Conservation (phyloP, 2,113 vertebrate species). For the Saguinus midas region DNA sequence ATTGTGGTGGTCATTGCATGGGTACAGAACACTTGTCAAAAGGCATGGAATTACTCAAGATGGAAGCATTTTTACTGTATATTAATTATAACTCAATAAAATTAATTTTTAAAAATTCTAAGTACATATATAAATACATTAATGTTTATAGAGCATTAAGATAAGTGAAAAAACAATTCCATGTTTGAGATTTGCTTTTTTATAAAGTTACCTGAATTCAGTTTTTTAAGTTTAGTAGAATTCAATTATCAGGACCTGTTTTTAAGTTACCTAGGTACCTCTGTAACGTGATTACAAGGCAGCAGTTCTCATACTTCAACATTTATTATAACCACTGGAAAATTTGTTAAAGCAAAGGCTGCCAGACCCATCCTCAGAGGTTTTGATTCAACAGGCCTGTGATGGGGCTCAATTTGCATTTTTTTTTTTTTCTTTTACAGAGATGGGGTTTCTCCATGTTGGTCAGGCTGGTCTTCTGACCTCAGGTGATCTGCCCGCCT, state of each 20-base stretch:
- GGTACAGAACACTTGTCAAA: background rate
- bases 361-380: background rate
- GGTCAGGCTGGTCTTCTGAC: no score
- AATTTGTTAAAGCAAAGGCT: background rate
- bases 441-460: no score
- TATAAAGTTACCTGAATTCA: no score
- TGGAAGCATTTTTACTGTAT: background rate
- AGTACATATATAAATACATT: background rate
- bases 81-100: background rate
- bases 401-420: background rate
- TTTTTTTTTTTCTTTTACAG: background rate
- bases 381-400: background rate
- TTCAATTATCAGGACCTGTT: background rate
- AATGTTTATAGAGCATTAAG: background rate
- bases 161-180: background rate
- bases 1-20: background rate
- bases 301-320: background rate
- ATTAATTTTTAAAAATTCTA: background rate
- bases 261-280: background rate
- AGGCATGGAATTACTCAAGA: background rate
- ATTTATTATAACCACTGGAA: background rate
- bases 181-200: background rate
- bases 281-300: background rate
- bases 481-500: no score
- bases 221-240: background rate